Evolutionary conservation across 2,888 invertebrate genomes (phyloP), one percentile per base, ranked within the genome.

Genomic region (Dryocosmus kuriphilus): DNA sequence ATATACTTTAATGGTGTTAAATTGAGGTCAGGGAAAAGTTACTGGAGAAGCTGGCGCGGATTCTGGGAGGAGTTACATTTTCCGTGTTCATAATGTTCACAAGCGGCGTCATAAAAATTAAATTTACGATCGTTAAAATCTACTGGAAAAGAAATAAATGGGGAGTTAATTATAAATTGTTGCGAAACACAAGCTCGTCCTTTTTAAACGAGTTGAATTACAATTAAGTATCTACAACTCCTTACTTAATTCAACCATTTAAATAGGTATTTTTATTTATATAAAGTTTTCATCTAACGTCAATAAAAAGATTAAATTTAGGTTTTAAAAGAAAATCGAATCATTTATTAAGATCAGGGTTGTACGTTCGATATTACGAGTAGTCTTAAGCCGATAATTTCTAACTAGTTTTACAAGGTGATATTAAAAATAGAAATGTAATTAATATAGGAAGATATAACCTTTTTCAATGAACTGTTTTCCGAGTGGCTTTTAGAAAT

Each of bases 1-100:
- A 22, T 57, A 57, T 24, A 57, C 22, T 60, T 22, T 79, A 76
- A 71, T 75, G 67, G 73, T 74, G 78, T 77, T 80, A 76, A 74
- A 82, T 79, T 77, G 80, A 77, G 82, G 82, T 78, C 82, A 78
- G 77, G 81, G 82, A 74, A 79, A 65, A 82, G 75, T 76, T 75
- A 30, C 16, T 55, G 8, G 24, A 61, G 78, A 51, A 63, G 65
- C 63, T 74, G 77, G 30, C 78, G 78, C 79, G 62, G 77, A 81
- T 79, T 78, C 79, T 65, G 5, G 57, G 24, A 6, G 57, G 24
- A 6, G 24, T 57, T 57, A 57, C 30, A 14, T 55, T 61, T 63
- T 62, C 73, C 35, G 30, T 71, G n/a, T 60, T 57, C 24, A 57
- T 24, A 24, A 14, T 57, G 57, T 57, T 57, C 24, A 57, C 14